Base-by-base conservation (phyloP, 30 jellyfish, hydroid and myxozoan species). In the Mastigias papua region DNA sequence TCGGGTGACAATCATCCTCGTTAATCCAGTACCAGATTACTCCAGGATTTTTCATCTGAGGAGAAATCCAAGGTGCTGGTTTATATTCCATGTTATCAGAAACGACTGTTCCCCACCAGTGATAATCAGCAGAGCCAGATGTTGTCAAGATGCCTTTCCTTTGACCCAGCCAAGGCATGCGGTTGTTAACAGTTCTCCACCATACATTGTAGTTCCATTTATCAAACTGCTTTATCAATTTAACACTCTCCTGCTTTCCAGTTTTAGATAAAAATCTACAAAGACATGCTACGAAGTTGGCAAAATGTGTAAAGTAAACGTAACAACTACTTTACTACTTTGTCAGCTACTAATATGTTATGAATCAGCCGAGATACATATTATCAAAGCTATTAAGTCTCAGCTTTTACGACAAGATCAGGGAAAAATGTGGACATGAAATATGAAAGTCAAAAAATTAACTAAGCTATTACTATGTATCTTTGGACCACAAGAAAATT, bases 11-110 rank as follows among this genome's bases (percentile, higher is more conserved):
- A 42, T 95, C 99, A 48, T 95, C 97, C 73, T 95, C 99, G 34
- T 90, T 89, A 0, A 95, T 85, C 97, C 97, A 95, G 51, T 95
- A 95, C 99, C 99, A 95, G 72, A 95, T 95, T 17, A 83, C 77
- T 20, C 91, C 98, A 2, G 99, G 99, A 66, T 82, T 86, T 29
- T 9, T 27, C 89, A 78, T 86, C 51, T 50, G 65, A 0, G 80
- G 19, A 26, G 49, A 1, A 4, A 95, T 86, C 90, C 93, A 95
- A 48, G 92, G 97, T 25, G 99, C 93, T 1, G 97, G 97, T 6
- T 37, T 31, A 63, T 79, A 87, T 16, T 95, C 91, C 0, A 63
- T 6, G 63, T 69, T 87, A 19, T 69, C 94, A 35, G 99, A 86
- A 15, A 90, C 49, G 73, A 95, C 81, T 21, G 97, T 81, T 10